A percentile compares a stretch with the other conserved stretches of the same genome.
Evolutionary conservation across 2,888 invertebrate species (phyloP).

Genomic region (Parapristionchus giblindavisi): DNA sequence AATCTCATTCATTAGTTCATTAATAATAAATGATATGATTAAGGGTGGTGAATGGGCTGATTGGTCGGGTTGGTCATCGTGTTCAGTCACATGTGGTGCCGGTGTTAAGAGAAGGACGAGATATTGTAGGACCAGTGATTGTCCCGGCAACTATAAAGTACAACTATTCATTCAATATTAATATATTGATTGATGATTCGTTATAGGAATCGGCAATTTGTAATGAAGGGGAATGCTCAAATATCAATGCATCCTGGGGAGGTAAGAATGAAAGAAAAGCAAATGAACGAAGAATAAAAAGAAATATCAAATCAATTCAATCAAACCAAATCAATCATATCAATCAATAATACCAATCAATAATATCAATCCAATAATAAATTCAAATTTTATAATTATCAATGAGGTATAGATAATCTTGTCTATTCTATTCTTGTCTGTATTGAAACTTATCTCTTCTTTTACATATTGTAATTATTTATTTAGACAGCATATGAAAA

Average conservation of each 20-base stretch:
- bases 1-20: neutral
- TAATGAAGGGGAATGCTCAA: slow-evolving; percentile 62
- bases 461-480: too few species aligned
- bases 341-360: slow-evolving; percentile 11
- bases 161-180: neutral
- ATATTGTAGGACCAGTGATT: slow-evolving; percentile 62
- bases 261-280: slow-evolving; percentile 55
- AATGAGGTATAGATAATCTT: too few species aligned
- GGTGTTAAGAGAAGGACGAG: slow-evolving; percentile 66
- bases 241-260: slow-evolving; percentile 66
- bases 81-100: slow-evolving; percentile 64
- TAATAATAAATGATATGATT: neutral
- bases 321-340: slow-evolving; percentile 8
- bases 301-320: slow-evolving; percentile 26
- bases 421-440: too few species aligned
- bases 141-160: slow-evolving; percentile 59
- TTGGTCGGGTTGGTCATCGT: slow-evolving; percentile 54
- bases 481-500: too few species aligned
- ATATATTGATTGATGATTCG: neutral
- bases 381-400: too few species aligned
- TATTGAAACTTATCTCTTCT: too few species aligned
- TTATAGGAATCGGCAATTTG: slow-evolving; percentile 61
- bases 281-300: too few species aligned
- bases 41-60: slow-evolving; percentile 50
- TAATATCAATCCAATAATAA: slow-evolving; percentile 2